phyloP scores from a whole-genome alignment of 1,140 invertebrate genomes.

The Cataglyphis hispanica region DNA sequence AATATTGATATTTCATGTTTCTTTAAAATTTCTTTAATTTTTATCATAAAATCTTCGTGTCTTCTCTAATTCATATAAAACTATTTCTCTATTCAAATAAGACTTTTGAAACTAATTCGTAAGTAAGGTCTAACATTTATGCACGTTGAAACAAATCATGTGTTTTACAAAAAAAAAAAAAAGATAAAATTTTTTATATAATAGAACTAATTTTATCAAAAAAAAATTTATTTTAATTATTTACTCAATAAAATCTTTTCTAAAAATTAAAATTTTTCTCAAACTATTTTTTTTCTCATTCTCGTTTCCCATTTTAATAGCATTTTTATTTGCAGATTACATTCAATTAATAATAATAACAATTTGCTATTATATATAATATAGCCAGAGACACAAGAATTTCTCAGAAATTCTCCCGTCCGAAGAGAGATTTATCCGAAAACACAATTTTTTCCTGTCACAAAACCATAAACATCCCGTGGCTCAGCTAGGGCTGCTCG shows the following conservation, averaged over 20 bases:
- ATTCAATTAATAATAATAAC: background rate
- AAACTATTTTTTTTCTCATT: background rate
- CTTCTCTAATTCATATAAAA: background rate
- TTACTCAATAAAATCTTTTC: background rate
- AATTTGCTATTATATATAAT: constrained; percentile 12
- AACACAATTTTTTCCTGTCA: constrained; percentile 83
- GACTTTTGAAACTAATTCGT: background rate
- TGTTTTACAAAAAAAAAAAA: background rate
- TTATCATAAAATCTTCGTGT: constrained; percentile 2
- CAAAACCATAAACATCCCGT: constrained; percentile 83
- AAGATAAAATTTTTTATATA: background rate
- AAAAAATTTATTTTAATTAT: background rate
- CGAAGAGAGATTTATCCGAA: constrained; percentile 64
- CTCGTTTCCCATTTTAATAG: background rate
- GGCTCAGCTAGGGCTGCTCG: constrained; percentile 47
- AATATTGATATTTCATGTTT: background rate
- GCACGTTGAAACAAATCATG: background rate
- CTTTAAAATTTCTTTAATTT: background rate
- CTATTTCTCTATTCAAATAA: background rate
- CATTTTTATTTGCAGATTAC: background rate
- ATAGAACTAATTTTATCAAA: background rate
- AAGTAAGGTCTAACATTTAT: background rate
- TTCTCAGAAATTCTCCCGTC: constrained; percentile 12
- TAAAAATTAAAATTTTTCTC: background rate
- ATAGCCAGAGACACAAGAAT: background rate